These are phyloP conservation scores for Phthorimaea operculella DNA, from an alignment of 1,140 invertebrate species.

Conservation along the genomic window DNA sequence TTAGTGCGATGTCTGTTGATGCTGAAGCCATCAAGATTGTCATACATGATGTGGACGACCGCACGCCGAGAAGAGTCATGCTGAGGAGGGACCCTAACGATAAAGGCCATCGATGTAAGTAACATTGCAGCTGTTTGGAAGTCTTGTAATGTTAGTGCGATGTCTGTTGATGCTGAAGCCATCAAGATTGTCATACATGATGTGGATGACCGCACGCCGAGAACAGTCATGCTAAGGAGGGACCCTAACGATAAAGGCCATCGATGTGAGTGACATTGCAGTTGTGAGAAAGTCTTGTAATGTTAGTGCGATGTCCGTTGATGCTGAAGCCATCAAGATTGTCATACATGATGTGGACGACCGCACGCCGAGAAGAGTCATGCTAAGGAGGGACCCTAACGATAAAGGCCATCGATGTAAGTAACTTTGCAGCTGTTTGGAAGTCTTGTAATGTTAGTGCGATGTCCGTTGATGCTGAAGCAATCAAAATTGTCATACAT, in stretches of 20 bases:
- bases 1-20: constrained; percentile 86
- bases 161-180: constrained; percentile 88
- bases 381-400: constrained; percentile 79
- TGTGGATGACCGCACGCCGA: constrained; percentile 81
- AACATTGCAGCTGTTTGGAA: no score
- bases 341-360: constrained; percentile 92
- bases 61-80: constrained; percentile 77
- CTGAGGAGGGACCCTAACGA: constrained; percentile 83
- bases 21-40: constrained; percentile 93
- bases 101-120: constrained; percentile 88
- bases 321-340: constrained; percentile 91
- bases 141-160: no score
- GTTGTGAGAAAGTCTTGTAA: no score
- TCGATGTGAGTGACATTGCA: constrained; percentile 75
- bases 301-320: constrained; percentile 85
- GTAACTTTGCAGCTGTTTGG: constrained; percentile 52
- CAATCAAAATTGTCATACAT: constrained; percentile 92
- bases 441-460: no score
- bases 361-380: constrained; percentile 77
- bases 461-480: constrained; percentile 88
- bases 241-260: constrained; percentile 87
- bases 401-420: constrained; percentile 90
- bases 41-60: constrained; percentile 89
- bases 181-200: constrained; percentile 94
- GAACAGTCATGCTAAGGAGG: constrained; percentile 78